Evolutionary conservation across 2,113 vertebrate species (phyloP), one percentile per base, ranked within the genome.

Genomic region (Thomomys bottae): DNA sequence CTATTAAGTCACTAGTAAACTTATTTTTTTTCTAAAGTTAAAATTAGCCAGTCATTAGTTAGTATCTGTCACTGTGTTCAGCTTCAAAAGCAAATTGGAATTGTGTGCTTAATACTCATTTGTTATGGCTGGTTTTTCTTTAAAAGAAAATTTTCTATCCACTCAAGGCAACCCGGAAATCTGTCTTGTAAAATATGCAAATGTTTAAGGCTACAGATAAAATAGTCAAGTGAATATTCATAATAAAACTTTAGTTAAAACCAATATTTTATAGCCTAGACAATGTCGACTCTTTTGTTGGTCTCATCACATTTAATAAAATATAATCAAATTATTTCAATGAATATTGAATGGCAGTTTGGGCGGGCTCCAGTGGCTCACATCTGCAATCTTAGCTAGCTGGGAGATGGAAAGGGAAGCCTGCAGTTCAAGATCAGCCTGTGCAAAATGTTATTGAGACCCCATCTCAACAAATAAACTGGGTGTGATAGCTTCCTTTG

Each of bases 21-120:
- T 90, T 87, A 67, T 34, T 87, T 85, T 87, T 77, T 70, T 30
- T 54, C 83, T 86, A 77, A 83, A 84, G 45, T 72, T 91, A 49
- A 40, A 87, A 11, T 80, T 89, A 84, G 21, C 30, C 66, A 36
- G 34, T 54, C 21, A 78, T n/a, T 40, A 64, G 0, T 67, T 77
- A 3, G 38, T 80, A 61, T 72, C 61, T 42, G 85, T 88, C 5
- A 38, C 45, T 49, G 45, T 8, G 45, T 49, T 49, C 45, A 49
- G 45, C 70, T 83, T 75, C 8, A 28, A 40, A 10, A 59, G 15
- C 61, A 87, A n/a, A 63, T 82, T 79, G 34, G 49, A 68, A 80
- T 26, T 17, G 66, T 10, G 8, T 63, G 89, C 40, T 49, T 40
- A 79, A 57, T 67, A 54, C 3, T 68, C 28, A 21, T 23, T 71